phyloP scores from a whole-genome alignment of 2,113 vertebrate genomes.

The Istiophorus platypterus region DNA sequence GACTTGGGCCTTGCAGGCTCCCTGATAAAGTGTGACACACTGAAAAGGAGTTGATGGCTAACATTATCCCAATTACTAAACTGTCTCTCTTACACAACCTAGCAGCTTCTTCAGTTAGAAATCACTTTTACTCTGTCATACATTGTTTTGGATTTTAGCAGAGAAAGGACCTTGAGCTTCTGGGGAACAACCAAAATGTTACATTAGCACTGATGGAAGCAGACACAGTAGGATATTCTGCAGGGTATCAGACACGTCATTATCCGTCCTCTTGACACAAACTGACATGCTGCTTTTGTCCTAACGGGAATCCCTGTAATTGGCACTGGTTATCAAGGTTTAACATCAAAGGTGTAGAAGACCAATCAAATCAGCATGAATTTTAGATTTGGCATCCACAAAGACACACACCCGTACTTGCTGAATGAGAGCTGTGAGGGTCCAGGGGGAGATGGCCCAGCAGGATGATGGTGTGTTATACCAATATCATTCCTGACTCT shows the following conservation, averaged over 20 bases:
- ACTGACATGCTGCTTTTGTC: conserved; percentile 27
- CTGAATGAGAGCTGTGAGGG: conserved; percentile 22
- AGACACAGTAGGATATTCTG: conserved; percentile 22
- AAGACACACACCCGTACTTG: neutral
- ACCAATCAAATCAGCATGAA: conserved; percentile 24
- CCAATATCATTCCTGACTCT: conserved; percentile 30
- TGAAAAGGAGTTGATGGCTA: conserved; percentile 27
- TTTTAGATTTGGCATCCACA: conserved; percentile 12
- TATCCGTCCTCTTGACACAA: conserved; percentile 25
- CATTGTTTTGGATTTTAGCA: conserved; percentile 21
- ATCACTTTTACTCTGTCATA: conserved; percentile 33
- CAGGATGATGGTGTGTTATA: conserved; percentile 31
- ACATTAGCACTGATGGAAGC: conserved; percentile 6
- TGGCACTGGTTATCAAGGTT: conserved; percentile 49
- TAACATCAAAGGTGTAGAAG: conserved; percentile 35
- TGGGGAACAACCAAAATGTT: conserved; percentile 22
- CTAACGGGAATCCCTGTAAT: conserved; percentile 38
- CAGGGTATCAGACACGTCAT: conserved; percentile 12
- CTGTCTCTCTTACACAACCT: conserved; percentile 44
- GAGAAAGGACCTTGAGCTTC: neutral
- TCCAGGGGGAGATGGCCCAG: conserved; percentile 18
- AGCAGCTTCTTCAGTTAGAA: conserved; percentile 52
- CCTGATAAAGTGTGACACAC: conserved; percentile 34
- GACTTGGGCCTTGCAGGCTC: conserved; percentile 23
- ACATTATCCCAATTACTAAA: conserved; percentile 54